Evolutionary conservation across 2,113 vertebrate species (phyloP).

Genomic region (Cyrtonyx montezumae): DNA sequence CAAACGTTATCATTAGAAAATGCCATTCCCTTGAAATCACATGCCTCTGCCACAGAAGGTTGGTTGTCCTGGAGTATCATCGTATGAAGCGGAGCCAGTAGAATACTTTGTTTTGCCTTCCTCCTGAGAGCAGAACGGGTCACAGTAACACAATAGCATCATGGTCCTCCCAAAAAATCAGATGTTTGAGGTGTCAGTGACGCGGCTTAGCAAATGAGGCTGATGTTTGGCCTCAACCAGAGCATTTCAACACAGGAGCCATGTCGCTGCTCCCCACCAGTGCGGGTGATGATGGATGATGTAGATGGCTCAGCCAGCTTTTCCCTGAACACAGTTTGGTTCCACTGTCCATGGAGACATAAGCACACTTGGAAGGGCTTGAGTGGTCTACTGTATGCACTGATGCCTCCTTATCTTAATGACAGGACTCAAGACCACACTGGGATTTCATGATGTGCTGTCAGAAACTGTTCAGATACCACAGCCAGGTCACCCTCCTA

Average conservation of each 20-base stretch:
- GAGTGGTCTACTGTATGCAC: neutral
- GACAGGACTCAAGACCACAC: neutral
- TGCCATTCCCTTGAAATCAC: neutral
- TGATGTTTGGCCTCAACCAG: neutral
- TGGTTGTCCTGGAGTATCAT: neutral
- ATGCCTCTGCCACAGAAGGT: neutral
- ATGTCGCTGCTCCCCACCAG: too few species aligned
- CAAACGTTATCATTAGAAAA: neutral
- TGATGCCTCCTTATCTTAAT: neutral
- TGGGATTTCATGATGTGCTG: neutral
- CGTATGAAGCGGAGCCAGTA: neutral
- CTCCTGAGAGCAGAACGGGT: neutral
- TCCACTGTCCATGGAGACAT: neutral
- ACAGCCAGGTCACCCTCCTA: neutral
- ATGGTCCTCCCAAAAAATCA: neutral
- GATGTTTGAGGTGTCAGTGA: neutral
- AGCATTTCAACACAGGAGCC: neutral
- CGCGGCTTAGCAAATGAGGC: neutral
- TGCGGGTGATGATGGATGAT: neutral
- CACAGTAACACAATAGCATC: neutral
- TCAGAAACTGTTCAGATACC: neutral
- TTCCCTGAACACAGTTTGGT: neutral
- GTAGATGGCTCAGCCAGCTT: neutral
- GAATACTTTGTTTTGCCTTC: neutral
- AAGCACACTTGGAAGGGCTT: neutral